Evolutionary conservation across 2,888 invertebrate genomes (phyloP), one percentile per base, ranked within the genome.

Genomic region (Chaetoderma sp.): DNA sequence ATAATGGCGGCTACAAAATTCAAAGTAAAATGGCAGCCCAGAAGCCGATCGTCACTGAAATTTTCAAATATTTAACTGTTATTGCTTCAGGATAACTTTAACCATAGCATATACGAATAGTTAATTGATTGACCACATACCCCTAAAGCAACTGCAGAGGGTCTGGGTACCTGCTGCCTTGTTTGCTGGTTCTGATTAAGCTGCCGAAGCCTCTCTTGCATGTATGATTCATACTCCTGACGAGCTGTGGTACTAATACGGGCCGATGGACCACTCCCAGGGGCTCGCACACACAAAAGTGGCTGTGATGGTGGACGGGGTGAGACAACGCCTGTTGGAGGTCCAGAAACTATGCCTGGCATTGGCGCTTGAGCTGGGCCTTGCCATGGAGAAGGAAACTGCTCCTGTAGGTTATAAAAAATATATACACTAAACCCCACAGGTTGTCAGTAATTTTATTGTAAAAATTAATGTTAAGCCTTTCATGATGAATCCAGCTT

Each of bases 311-410:
- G 44, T 60, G 67, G 39, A 67, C 55, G 33, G 64, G 68, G 28
- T 33, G 58, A 30, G 55, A 39, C 60, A 28, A 33, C 52, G 49
- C 65, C 32, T 56, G 68, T 25, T 59, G 73, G 36, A 49, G 70
- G 52, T 52, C 56, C 47, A 59, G 63, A 49, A n/a, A 55, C 56
- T 18, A 67, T 61, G 32, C 67, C 67, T 47, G 57, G 68, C 28
- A 56, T n/a, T n/a, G n/a, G n/a, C 86, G 85, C 62, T 85, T 90
- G 77, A 92, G 92, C 83, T 93, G 93, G n/a, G n/a, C n/a, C n/a
- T n/a, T n/a, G n/a, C n/a, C 67, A 58, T 1, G 56, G 60, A 30
- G 50, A 58, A 42, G 10, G 66, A 56, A 62, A 54, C 28, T 6
- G 61, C 25, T 52, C 54, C 61, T 4, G 60, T 39, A 59, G n/a